Evolutionary conservation across 2,797 vertebrate genomes (phyloP).

Genomic region (Spheniscus humboldti): DNA sequence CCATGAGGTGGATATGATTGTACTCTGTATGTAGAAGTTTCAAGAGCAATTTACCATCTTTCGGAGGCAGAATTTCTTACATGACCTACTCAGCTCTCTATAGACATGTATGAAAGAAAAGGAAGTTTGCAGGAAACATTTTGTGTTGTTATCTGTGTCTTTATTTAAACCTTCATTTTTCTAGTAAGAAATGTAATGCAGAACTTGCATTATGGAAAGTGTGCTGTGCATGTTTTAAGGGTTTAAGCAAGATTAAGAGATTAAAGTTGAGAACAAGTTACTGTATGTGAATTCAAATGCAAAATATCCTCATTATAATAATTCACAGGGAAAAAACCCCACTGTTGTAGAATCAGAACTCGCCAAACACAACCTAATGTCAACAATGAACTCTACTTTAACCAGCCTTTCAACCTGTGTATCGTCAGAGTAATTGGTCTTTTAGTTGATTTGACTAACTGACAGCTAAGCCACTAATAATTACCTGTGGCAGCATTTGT

Average conservation of each 20-base stretch:
- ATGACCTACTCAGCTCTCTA: background rate
- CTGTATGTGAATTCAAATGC: conserved; percentile 42
- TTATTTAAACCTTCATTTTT: background rate
- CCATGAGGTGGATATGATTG: background rate
- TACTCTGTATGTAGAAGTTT: background rate
- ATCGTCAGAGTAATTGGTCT: conserved; percentile 84
- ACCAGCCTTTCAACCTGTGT: conserved; percentile 85
- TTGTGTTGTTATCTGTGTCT: background rate
- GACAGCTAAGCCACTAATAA: conserved; percentile 79
- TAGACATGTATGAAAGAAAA: background rate
- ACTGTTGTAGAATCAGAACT: conserved; percentile 43
- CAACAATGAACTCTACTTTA: conserved; percentile 73
- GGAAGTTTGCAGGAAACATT: background rate
- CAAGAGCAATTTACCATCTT: background rate
- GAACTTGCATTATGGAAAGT: background rate
- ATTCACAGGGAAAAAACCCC: conserved; percentile 47
- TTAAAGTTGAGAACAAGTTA: conserved; percentile 17
- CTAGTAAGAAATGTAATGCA: background rate
- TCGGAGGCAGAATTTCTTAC: background rate
- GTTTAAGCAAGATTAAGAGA: background rate
- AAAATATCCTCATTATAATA: conserved; percentile 78
- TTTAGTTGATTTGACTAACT: conserved; percentile 84
- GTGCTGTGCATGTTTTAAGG: background rate
- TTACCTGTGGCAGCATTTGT: conserved; percentile 76
- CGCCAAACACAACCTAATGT: conserved; percentile 63